Evolutionary conservation across 2,888 invertebrate species (phyloP), one percentile per base, ranked within the genome.

Genomic region (Lycocerus yunnanus): DNA sequence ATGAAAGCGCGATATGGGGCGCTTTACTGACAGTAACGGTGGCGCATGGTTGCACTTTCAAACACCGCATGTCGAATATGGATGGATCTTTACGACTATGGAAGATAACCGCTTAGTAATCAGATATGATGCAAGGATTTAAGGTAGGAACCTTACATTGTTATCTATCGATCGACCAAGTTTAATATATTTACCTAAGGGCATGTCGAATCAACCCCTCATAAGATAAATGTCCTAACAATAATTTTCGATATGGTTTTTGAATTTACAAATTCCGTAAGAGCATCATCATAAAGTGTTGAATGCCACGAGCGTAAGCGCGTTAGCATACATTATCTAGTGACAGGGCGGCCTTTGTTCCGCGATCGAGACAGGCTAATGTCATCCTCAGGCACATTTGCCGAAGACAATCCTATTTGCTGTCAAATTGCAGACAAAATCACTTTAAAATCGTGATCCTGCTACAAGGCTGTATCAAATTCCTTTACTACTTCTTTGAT

Each of bases 281-380:
- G 79, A 79, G 78, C 78, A 61, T 72, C 69, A 85, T 85, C 71
- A 84, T 85, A 86, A 85, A 86, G 84, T 84, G 85, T 84, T 85
- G 85, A 83, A 78, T 82, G 85, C 85, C 86, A 77, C 82, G 80
- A 80, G 84, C 85, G 82, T 83, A 86, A 85, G 85, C 85, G 84
- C 85, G 86, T 86, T 86, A 86, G 86, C 86, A 86, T 86, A 86
- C 84, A 86, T 87, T 86, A 86, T 84, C 81, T 83, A 86, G 86
- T 86, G 86, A 86, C 85, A 86, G 85, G 85, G 85, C 77, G 82
- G 85, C 84, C 85, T 86, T 86, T 86, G 86, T 83, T 82, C 84
- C 85, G 83, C 84, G 85, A 85, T 84, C 84, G 84, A 85, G 85
- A 85, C 84, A 82, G 83, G 84, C 85, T 86, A 86, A 86, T 86